Conservation (phyloP, 2,113 vertebrate genomes). For the Ardeotis arabs region DNA sequence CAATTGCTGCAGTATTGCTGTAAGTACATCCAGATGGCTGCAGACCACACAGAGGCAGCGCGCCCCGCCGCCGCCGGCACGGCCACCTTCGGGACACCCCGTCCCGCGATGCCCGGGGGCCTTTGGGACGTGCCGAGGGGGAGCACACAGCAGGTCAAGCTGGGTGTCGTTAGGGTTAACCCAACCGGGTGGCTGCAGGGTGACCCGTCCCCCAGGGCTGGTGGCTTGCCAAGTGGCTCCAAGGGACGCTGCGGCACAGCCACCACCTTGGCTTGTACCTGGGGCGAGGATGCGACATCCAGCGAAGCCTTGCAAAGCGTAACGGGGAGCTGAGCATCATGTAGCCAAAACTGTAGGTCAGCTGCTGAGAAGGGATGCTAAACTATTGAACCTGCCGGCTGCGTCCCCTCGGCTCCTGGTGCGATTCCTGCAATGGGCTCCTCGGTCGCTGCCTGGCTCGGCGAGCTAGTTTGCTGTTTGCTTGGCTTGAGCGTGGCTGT, state of each 20-base stretch:
- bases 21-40: slow-evolving; percentile 85
- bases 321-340: rapidly evolving
- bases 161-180: not conserved
- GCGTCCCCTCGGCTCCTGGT: rapidly evolving
- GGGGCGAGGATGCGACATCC: not conserved
- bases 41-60: slow-evolving; percentile 77
- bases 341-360: not conserved
- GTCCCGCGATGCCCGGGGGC: rapidly evolving
- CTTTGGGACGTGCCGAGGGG: not conserved
- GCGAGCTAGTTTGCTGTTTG: rapidly evolving
- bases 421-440: not conserved
- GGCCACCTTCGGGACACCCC: not conserved
- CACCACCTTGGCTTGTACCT: rapidly evolving
- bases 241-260: not conserved
- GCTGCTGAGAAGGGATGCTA: not conserved
- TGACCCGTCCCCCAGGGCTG: not conserved
- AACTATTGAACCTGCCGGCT: rapidly evolving
- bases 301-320: not conserved
- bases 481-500: rapidly evolving
- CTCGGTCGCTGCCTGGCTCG: rapidly evolving
- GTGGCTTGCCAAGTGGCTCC: not conserved
- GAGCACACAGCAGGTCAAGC: not conserved
- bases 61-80: not conserved
- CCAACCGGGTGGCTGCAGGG: not conserved
- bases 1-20: slow-evolving; percentile 78